Conservation (phyloP, 2,113 vertebrate genomes). For the Hystrix brachyura region DNA sequence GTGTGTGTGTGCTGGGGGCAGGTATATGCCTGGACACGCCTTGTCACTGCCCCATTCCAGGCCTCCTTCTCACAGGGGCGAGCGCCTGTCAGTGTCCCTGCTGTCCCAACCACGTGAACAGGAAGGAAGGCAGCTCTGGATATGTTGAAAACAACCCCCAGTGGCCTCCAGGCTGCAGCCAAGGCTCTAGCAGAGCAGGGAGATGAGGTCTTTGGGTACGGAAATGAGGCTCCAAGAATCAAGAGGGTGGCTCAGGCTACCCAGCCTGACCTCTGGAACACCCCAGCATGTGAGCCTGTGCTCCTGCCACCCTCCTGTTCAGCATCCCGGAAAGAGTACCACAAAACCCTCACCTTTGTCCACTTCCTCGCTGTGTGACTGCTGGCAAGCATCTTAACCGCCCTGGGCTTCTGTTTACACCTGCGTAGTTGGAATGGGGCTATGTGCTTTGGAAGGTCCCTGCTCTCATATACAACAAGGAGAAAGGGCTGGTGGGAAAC, state of each 20-base stretch:
- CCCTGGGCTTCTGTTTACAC: not conserved
- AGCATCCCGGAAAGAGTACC: not conserved
- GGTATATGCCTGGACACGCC: not conserved
- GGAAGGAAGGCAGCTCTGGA: conserved; percentile 76
- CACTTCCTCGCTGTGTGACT: not conserved
- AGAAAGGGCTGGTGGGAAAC: not conserved
- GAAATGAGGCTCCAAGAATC: not conserved
- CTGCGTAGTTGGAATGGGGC: not conserved
- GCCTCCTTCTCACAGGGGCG: not conserved
- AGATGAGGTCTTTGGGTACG: not conserved
- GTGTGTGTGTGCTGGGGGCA: rapidly evolving
- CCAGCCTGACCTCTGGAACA: not conserved
- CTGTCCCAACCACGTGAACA: conserved; percentile 46
- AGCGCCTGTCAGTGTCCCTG: not conserved
- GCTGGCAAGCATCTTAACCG: not conserved
- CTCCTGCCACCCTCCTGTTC: not conserved
- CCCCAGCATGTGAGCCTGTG: not conserved
- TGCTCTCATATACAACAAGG: not conserved
- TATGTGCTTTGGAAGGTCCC: not conserved
- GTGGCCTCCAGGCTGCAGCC: conserved; percentile 44
- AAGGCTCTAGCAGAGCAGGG: not conserved
- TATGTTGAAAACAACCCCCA: conserved; percentile 69
- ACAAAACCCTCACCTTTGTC: not conserved
- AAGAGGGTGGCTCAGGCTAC: not conserved
- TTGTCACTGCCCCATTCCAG: not conserved